Evolutionary conservation across 1,140 invertebrate species (phyloP).

Genomic region (Trissolcus basalis): DNA sequence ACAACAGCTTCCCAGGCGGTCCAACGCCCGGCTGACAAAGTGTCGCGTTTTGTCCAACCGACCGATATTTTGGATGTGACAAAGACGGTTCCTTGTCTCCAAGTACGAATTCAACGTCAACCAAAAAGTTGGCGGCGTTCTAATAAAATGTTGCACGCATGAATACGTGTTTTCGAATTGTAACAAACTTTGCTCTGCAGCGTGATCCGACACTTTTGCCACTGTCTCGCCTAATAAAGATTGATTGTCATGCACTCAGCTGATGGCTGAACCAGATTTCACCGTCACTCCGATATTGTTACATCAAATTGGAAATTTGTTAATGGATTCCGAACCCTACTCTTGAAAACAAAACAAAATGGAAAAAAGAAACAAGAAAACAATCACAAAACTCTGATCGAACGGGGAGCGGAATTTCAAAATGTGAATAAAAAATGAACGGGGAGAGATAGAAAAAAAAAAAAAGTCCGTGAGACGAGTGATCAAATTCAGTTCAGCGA

Average conservation of each 20-base stretch:
- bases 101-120: neutral
- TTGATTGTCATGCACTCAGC: constrained; percentile 10
- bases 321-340: neutral
- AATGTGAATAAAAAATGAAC: no score
- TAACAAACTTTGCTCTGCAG: neutral
- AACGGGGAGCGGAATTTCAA: no score
- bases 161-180: constrained; percentile 11
- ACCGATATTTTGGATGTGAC: constrained; percentile 48
- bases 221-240: constrained; percentile 20
- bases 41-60: constrained; percentile 10
- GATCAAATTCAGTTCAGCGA: neutral
- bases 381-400: no score
- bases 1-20: constrained; percentile 49
- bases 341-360: no score
- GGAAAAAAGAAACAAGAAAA: no score
- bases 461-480: constrained; percentile 3
- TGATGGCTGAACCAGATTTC: neutral
- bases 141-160: constrained; percentile 30
- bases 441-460: no score
- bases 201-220: constrained; percentile 32
- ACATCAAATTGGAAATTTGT: neutral
- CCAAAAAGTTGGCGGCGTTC: no score
- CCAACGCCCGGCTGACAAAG: constrained; percentile 30
- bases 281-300: neutral
- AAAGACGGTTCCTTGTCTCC: constrained; percentile 40